phyloP scores from a whole-genome alignment of 2,113 vertebrate species.

The Noturus placidus region DNA sequence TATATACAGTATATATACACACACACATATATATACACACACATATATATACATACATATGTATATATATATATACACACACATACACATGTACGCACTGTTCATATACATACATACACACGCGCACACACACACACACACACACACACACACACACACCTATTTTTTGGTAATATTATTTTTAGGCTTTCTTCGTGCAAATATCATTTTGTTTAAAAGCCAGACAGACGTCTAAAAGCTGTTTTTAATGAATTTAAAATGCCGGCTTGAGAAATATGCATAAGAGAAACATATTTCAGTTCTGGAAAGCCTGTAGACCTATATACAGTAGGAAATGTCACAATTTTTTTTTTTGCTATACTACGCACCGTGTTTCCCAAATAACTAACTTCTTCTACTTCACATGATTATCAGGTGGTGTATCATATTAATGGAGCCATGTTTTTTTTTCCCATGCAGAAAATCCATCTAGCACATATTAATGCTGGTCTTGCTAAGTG shows the following conservation, averaged over 20 bases:
- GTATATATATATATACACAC: too few species aligned
- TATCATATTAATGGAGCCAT: background rate
- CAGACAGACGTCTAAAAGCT: background rate
- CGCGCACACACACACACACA: too few species aligned
- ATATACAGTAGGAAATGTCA: background rate
- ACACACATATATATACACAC: too few species aligned
- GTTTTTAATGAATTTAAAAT: background rate
- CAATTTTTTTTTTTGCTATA: background rate
- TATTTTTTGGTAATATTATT: background rate
- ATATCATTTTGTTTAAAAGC: background rate
- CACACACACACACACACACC: too few species aligned
- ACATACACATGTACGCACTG: too few species aligned
- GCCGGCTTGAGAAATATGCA: background rate
- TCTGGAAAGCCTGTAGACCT: background rate
- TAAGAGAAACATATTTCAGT: background rate
- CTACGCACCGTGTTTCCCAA: constrained; percentile 23
- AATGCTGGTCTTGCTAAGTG: background rate
- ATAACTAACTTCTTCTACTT: constrained; percentile 53
- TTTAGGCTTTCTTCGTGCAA: background rate
- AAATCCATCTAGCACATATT: constrained; percentile 33
- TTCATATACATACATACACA: too few species aligned
- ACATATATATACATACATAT: too few species aligned
- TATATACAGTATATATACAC: too few species aligned
- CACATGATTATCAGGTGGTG: constrained; percentile 53
- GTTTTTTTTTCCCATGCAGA: background rate